phyloP scores from a whole-genome alignment of 1,140 invertebrate species.

The Lepidostoma basale region DNA sequence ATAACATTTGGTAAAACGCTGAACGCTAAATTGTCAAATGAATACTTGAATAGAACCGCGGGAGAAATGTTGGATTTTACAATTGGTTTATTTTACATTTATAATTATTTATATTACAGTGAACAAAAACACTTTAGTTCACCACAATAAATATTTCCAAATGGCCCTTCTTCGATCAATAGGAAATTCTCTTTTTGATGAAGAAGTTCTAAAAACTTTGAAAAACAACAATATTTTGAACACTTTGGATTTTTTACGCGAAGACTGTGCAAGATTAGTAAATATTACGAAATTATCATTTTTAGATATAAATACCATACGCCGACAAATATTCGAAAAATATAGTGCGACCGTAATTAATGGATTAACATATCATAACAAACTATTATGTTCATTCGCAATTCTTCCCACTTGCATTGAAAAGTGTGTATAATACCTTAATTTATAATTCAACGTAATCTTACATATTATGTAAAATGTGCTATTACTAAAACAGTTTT shows the following conservation, averaged over 20 bases:
- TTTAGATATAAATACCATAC: constrained; percentile 50
- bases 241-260: constrained; percentile 64
- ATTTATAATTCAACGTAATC: no score
- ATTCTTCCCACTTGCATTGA: constrained; percentile 47
- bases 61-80: no score
- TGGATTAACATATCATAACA: constrained; percentile 47
- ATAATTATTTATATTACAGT: no score
- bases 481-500: no score
- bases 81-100: no score
- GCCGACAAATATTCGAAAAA: constrained; percentile 52
- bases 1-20: no score
- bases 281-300: constrained; percentile 52
- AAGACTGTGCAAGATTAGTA: constrained; percentile 56
- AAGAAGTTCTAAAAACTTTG: constrained; percentile 58
- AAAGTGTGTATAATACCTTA: no score
- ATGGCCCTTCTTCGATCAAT: constrained; percentile 32
- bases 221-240: constrained; percentile 61
- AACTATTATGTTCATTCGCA: constrained; percentile 43
- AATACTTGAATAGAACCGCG: no score
- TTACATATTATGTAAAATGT: no score
- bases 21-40: no score
- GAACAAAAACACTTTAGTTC: no score
- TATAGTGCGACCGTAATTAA: constrained; percentile 51
- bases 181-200: constrained; percentile 55
- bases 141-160: background rate